These are phyloP conservation scores for Ophiodon elongatus DNA, from an alignment of 2,113 vertebrate species.

Conservation along the genomic window DNA sequence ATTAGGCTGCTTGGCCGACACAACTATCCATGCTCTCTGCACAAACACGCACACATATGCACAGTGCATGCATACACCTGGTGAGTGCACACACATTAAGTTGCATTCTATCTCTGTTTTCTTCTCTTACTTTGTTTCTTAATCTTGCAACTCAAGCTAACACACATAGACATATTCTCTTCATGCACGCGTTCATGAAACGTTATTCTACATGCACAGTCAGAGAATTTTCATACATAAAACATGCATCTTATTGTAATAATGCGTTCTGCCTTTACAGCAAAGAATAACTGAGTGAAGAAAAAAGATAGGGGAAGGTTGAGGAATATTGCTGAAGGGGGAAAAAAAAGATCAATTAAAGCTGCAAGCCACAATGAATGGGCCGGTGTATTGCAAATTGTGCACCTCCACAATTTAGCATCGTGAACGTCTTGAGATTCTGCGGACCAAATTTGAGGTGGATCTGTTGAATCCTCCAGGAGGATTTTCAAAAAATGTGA, in stretches of 20 bases:
- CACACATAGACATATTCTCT: background rate
- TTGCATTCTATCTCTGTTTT: background rate
- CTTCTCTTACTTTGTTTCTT: slow-evolving; percentile 6
- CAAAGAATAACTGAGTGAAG: background rate
- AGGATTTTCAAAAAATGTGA: background rate
- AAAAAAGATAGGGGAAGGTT: slow-evolving; percentile 5
- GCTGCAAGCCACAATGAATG: background rate
- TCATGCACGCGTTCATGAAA: slow-evolving; percentile 2
- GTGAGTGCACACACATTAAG: slow-evolving; percentile 12
- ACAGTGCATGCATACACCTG: slow-evolving; percentile 15
- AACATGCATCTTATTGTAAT: background rate
- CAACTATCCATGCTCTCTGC: slow-evolving; percentile 32
- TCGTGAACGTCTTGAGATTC: background rate
- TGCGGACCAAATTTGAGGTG: background rate
- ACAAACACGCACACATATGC: slow-evolving; percentile 2
- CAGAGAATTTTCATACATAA: background rate
- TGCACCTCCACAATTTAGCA: too few relatives aligned
- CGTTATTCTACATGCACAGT: background rate
- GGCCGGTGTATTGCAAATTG: too few relatives aligned
- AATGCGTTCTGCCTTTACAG: background rate
- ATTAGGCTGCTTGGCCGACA: slow-evolving; percentile 64
- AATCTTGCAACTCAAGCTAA: slow-evolving; percentile 20
- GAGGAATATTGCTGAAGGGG: background rate
- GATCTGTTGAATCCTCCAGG: too few relatives aligned
- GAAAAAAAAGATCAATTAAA: slow-evolving; percentile 15